A percentile compares a stretch with the other conserved stretches of the same genome.
phyloP scores from a whole-genome alignment of 2,797 vertebrate genomes.

The Spinibarbus caldwelli region DNA sequence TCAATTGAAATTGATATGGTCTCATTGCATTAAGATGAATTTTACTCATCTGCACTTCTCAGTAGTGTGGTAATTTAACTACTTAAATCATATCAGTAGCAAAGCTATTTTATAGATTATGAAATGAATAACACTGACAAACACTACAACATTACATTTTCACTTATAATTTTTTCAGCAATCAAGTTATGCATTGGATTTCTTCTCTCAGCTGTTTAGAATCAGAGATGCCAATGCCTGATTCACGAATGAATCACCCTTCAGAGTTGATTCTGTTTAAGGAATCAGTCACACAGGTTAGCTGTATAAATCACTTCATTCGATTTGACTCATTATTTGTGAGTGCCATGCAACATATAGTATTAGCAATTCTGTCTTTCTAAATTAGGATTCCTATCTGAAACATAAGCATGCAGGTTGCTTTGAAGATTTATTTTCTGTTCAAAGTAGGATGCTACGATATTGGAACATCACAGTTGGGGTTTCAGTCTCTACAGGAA shows the following conservation, averaged over 20 bases:
- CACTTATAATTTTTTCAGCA: neutral
- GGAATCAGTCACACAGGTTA: neutral
- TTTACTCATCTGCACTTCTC: neutral
- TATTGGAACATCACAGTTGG: conserved; percentile 9
- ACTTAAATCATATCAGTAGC: neutral
- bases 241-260: neutral
- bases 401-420: neutral
- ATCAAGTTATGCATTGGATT: neutral
- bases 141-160: neutral
- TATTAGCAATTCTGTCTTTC: conserved; percentile 4
- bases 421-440: conserved; percentile 3
- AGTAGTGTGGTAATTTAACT: neutral
- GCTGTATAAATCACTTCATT: neutral
- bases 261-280: neutral
- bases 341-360: neutral
- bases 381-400: neutral
- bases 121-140: neutral
- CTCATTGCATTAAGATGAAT: neutral
- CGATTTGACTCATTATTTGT: neutral
- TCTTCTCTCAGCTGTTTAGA: neutral
- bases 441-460: neutral
- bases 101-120: neutral
- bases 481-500: neutral
- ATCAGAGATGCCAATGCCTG: neutral
- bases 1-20: neutral